A percentile compares a stretch with the other conserved stretches of the same genome.
These are phyloP conservation scores for Nymphicus hollandicus DNA, from an alignment of 2,113 vertebrate species.

Conservation along the genomic window DNA sequence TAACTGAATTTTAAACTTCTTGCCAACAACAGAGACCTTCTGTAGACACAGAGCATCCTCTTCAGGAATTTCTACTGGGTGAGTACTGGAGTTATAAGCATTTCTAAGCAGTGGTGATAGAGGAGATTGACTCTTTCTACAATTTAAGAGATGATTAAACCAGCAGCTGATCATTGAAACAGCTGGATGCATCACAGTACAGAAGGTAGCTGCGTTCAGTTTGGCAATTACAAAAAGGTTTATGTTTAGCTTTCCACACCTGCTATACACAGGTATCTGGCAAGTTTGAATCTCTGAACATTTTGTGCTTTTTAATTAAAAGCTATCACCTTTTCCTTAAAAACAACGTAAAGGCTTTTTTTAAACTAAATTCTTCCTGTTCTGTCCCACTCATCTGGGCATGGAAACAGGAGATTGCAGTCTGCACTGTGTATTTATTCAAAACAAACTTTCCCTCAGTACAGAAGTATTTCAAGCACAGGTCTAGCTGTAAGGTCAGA, in stretches of 20 bases:
- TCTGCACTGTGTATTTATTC: not conserved
- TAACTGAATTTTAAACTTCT: conserved; percentile 40
- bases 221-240: not conserved
- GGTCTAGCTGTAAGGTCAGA: not conserved
- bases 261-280: not conserved
- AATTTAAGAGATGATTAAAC: not conserved
- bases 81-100: conserved; percentile 12
- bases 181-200: not conserved
- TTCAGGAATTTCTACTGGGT: conserved; percentile 8
- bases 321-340: not conserved
- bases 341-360: not conserved
- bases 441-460: not conserved
- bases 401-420: not conserved
- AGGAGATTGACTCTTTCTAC: not conserved
- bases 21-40: not conserved
- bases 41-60: not conserved
- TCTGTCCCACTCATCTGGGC: not conserved
- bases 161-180: not conserved
- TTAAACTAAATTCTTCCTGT: not conserved
- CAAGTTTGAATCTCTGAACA: not conserved
- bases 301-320: not conserved
- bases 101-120: not conserved
- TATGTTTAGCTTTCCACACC: not conserved
- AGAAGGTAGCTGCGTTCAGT: not conserved
- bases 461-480: not conserved